Evolutionary conservation across 2,113 vertebrate species (phyloP).

Genomic region (Axis porcinus): DNA sequence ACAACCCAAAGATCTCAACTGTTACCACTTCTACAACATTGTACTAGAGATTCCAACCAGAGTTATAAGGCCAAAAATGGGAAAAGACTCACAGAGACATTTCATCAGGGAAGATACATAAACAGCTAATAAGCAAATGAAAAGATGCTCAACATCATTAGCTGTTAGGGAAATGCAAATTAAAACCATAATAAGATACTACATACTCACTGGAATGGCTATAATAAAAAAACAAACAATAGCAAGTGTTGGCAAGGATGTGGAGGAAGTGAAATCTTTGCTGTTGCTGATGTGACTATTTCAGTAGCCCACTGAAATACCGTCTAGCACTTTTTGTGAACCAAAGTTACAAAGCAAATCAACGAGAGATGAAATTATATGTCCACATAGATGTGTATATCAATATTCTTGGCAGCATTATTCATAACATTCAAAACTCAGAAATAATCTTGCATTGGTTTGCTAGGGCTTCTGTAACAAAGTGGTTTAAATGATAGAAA

Average conservation of each 20-base stretch:
- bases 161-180: not conserved
- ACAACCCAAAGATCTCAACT: not conserved
- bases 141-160: not conserved
- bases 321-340: not conserved
- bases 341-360: not conserved
- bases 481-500: not conserved
- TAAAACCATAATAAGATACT: not conserved
- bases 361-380: not conserved
- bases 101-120: not conserved
- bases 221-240: not conserved
- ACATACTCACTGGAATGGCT: not conserved
- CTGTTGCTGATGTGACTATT: not conserved
- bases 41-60: not conserved
- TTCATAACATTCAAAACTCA: not conserved
- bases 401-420: not conserved
- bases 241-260: not conserved
- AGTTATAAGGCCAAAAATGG: not conserved
- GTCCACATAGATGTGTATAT: not conserved
- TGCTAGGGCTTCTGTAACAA: not conserved
- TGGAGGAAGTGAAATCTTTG: not conserved
- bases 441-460: not conserved
- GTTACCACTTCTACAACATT: not conserved
- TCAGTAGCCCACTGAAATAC: not conserved
- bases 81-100: not conserved
- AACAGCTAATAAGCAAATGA: not conserved